These are phyloP conservation scores for Danio kyathit DNA, from an alignment of 2,797 vertebrate genomes.

Conservation along the genomic window DNA sequence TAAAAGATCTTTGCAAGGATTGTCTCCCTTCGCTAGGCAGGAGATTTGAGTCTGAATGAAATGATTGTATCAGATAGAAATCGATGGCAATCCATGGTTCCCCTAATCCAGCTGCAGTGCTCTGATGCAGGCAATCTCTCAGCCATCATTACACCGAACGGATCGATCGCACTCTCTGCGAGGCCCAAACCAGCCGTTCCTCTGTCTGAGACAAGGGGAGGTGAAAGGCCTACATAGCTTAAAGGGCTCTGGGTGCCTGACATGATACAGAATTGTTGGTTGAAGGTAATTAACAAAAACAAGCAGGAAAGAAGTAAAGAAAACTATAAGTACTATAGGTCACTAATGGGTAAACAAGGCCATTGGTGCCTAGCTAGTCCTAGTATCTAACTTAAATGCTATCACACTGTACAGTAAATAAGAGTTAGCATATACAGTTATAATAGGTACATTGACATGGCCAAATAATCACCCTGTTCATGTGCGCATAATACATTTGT, in stretches of 20 bases:
- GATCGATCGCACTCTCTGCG: slow-evolving; percentile 73
- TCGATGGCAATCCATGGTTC: slow-evolving; percentile 83
- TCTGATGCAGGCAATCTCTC: slow-evolving; percentile 79
- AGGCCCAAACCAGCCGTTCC: slow-evolving; percentile 61
- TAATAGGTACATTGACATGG: no score
- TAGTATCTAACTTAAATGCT: no score
- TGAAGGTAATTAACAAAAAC: slow-evolving; percentile 73
- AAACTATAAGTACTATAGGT: slow-evolving; percentile 6
- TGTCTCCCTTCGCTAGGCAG: slow-evolving; percentile 74
- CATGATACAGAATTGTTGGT: slow-evolving; percentile 63
- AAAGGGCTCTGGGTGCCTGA: slow-evolving; percentile 60
- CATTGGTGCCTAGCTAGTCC: no score
- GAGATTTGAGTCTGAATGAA: slow-evolving; percentile 82
- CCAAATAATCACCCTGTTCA: no score
- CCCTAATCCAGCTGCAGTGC: slow-evolving; percentile 79
- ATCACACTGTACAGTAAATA: no score
- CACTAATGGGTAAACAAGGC: not conserved
- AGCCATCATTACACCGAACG: slow-evolving; percentile 77
- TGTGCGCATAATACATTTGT: no score
- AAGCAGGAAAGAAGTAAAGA: not conserved
- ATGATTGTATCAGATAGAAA: slow-evolving; percentile 87
- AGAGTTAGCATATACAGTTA: no score
- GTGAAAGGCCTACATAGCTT: slow-evolving; percentile 58
- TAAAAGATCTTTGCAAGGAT: slow-evolving; percentile 77
- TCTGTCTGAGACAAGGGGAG: slow-evolving; percentile 65